Evolutionary conservation across 2,797 vertebrate species (phyloP), one percentile per base, ranked within the genome.

Genomic region (Poeciliopsis gracilis): DNA sequence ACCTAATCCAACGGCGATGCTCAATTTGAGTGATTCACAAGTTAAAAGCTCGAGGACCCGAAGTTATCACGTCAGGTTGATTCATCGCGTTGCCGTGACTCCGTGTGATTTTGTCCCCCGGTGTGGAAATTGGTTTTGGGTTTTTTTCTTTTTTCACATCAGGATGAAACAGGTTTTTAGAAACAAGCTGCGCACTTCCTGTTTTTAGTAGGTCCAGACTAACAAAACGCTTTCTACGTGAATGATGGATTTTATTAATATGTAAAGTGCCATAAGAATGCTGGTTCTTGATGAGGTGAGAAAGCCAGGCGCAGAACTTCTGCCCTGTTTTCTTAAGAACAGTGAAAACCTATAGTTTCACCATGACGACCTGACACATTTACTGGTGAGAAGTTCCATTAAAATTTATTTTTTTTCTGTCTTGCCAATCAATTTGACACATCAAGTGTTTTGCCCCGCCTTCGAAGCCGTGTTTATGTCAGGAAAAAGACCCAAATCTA

Each of bases 11-110:
- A 0, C 69, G n/a, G 81, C 79, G 70, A 36, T 12, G 55, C 86
- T 91, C 69, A 77, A 84, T 77, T 73, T 75, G 76, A 75, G 63
- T 93, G 91, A 95, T 90, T 94, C 82, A 90, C 72, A 86, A 85
- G 90, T 90, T 85, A 85, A 85, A 89, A 88, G 84, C 88, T 45
- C 3, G 23, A 70, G 2, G 25, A 70, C n/a, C 36, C 23, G 0
- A 69, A 69, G 66, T 43, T n/a, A 43, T 69, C 66, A 0, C 12
- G 28, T n/a, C 8, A n/a, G 12, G 18, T 69, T 43, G 10, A 69
- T 69, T 69, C 4, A n/a, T n/a, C 18, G 5, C 18, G n/a, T 43
- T n/a, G 36, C 12, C 36, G 4, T 41, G 9, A 67, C 63, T 69
- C 38, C 2, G 2, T n/a, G 66, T 43, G 10, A 43, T 25, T 43